phyloP scores from a whole-genome alignment of 2,797 vertebrate genomes.

The Sus cebifrons region DNA sequence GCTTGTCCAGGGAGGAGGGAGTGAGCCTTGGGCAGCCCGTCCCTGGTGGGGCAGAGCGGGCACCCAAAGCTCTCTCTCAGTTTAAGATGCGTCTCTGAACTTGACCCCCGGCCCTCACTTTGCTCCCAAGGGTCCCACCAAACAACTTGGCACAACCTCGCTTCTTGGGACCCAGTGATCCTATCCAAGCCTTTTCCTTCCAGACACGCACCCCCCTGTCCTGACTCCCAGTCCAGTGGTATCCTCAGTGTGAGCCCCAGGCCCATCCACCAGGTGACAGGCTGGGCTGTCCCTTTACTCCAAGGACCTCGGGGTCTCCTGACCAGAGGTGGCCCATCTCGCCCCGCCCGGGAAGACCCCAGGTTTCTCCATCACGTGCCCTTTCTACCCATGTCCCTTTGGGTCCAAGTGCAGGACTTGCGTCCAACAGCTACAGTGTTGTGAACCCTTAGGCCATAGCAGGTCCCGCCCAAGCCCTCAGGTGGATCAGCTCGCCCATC shows the following conservation, averaged over 20 bases:
- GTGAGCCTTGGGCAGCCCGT: fast-evolving
- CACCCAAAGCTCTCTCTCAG: background rate
- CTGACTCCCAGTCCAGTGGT: background rate
- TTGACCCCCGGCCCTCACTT: fast-evolving
- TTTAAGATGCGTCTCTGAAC: background rate
- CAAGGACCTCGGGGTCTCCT: background rate
- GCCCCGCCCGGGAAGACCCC: fast-evolving
- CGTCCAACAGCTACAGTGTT: fast-evolving
- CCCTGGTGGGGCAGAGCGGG: fast-evolving
- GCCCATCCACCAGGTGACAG: fast-evolving
- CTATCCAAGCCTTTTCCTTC: fast-evolving
- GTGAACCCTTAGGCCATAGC: fast-evolving
- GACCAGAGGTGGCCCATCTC: background rate
- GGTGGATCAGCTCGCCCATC: no score
- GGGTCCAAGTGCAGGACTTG: background rate
- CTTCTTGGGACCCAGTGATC: fast-evolving
- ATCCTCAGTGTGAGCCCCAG: fast-evolving
- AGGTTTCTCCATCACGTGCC: fast-evolving
- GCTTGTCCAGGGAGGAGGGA: fast-evolving
- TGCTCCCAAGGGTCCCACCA: fast-evolving
- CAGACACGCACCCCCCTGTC: fast-evolving
- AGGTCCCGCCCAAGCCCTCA: fast-evolving
- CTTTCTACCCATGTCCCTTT: fast-evolving
- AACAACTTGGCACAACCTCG: fast-evolving
- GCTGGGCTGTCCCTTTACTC: background rate